These are phyloP conservation scores for Tachystola acroxantha DNA, from an alignment of 2,888 invertebrate species.

Conservation along the genomic window DNA sequence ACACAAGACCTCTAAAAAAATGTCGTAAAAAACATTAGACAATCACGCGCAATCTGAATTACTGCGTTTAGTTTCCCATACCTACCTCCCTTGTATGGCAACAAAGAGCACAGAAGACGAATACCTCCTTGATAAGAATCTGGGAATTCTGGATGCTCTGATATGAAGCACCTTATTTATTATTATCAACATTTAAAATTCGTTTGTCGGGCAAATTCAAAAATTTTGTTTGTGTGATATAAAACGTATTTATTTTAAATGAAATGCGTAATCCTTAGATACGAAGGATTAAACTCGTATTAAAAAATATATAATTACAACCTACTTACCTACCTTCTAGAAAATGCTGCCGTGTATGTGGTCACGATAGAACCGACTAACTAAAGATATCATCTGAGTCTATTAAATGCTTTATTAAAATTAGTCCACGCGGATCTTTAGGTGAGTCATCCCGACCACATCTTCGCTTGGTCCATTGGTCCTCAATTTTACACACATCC, in stretches of 20 bases:
- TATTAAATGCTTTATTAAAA: slow-evolving; percentile 27
- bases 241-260: no score
- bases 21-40: slow-evolving; percentile 26
- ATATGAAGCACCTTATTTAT: not conserved
- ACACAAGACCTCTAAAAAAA: slow-evolving; percentile 9
- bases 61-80: slow-evolving; percentile 17
- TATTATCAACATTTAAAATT: not conserved
- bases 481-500: slow-evolving; percentile 2
- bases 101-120: slow-evolving; percentile 4
- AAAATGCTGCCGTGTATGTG: not conserved
- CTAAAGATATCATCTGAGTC: not conserved
- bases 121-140: slow-evolving; percentile 14
- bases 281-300: no score
- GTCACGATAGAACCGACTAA: not conserved
- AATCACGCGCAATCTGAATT: slow-evolving; percentile 24
- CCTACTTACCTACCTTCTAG: not conserved
- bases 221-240: no score
- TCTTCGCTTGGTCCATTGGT: slow-evolving; percentile 19
- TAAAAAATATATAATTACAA: no score
- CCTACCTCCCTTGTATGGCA: slow-evolving; percentile 10
- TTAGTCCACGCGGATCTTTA: slow-evolving; percentile 42
- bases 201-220: not conserved
- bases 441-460: slow-evolving; percentile 38
- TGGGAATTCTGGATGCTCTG: not conserved
- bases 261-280: no score